Evolutionary conservation across 2,888 invertebrate species (phyloP), one percentile per base, ranked within the genome.

Genomic region (Melinaea marsaeus): DNA sequence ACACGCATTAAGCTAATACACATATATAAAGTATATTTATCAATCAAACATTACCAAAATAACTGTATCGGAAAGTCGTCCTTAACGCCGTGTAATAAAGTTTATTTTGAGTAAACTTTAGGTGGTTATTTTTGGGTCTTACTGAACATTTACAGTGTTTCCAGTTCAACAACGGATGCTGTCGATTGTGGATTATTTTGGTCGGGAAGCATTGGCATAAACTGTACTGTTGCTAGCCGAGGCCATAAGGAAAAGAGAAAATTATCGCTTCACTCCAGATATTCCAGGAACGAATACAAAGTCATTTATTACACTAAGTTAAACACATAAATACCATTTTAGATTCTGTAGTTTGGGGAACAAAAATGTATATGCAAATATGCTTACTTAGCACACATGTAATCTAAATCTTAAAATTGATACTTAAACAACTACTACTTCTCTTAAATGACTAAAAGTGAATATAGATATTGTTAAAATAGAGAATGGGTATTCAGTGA

Each of bases 111-210:
- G 5, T 35, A 58, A 62, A 59, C 60, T 57, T 60, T 60, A 46
- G 34, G 61, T 34, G 56, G 60, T 54, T 69, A 69, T 70, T 69
- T 67, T 66, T 60, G 65, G 59, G 58, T 55, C 57, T 47, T 55
- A 51, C 56, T 48, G 55, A 60, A 67, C 57, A 54, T 58, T 51
- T 55, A 63, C 74, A 69, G 78, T 76, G 79, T 76, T 79, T 75
- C 71, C 71, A 71, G 79, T 80, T 83, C 83, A 83, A 81, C 82
- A 83, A 79, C 85, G 87, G 85, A 88, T 83, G 81, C 86, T 75
- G 84, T 78, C 80, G 84, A 88, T 88, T 86, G 85, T 83, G 77
- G 80, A 83, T 79, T 89, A 89, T 90, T 90, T 90, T 76, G 81
- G 87, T 84, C 85, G 85, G 84, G 80, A 86, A 86, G 83, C 79